phyloP scores from a whole-genome alignment of 1,140 invertebrate species.

The Lasioglossum baleicum region DNA sequence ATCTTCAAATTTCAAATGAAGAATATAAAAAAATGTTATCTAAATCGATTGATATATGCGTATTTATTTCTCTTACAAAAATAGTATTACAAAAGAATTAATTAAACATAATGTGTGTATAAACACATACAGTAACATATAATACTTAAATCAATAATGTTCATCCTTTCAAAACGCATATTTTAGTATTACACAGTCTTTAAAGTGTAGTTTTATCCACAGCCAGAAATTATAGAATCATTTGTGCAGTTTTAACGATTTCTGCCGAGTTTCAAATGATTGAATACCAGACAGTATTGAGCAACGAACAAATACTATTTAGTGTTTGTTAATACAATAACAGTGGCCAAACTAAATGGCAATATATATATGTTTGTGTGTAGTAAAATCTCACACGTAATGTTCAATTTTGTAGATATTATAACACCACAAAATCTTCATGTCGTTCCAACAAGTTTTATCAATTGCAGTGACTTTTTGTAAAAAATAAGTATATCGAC shows the following conservation, averaged over 20 bases:
- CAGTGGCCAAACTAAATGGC: constrained; percentile 5
- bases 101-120: background rate
- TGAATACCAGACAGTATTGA: constrained; percentile 27
- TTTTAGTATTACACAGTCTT: constrained; percentile 46
- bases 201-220: constrained; percentile 43
- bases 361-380: background rate
- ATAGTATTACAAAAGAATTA: background rate
- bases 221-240: constrained; percentile 36
- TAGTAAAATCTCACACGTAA: background rate
- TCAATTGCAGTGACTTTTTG: too few relatives aligned
- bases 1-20: background rate
- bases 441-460: background rate
- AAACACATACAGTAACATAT: background rate
- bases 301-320: constrained; percentile 28
- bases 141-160: constrained; percentile 5
- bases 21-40: constrained; percentile 49
- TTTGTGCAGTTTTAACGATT: constrained; percentile 9
- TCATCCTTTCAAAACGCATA: constrained; percentile 36
- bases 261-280: constrained; percentile 5
- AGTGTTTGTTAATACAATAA: background rate
- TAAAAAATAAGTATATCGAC: too few relatives aligned
- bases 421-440: background rate
- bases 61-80: constrained; percentile 32
- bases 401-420: background rate
- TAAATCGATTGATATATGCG: constrained; percentile 28